Conservation (phyloP, 2,113 vertebrate species). For the Burhinus bistriatus region DNA sequence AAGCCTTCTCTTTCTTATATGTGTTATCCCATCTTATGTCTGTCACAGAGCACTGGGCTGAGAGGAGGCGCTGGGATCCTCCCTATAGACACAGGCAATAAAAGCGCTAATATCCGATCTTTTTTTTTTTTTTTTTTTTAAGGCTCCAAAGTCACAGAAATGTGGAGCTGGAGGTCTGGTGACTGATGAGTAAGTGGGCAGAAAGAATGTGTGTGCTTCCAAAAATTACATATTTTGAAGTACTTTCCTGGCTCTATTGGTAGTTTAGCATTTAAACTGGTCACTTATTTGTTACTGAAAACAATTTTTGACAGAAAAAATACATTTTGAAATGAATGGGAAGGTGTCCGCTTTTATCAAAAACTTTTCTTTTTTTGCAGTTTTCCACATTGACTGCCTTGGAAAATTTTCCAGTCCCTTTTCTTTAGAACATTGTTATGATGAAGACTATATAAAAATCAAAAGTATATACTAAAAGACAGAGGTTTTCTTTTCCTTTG, state of each 20-base stretch:
- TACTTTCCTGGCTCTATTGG: not conserved
- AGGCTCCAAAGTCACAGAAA: not conserved
- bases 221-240: not conserved
- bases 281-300: not conserved
- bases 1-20: not conserved
- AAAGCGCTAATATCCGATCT: not conserved
- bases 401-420: not conserved
- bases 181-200: not conserved
- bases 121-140: not conserved
- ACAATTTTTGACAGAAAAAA: not conserved
- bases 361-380: not conserved
- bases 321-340: not conserved
- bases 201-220: not conserved
- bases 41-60: not conserved
- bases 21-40: not conserved
- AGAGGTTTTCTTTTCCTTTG: slow-evolving; percentile 18
- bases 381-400: not conserved
- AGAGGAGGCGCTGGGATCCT: not conserved
- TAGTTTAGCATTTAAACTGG: not conserved
- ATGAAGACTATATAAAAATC: slow-evolving; percentile 9
- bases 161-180: not conserved
- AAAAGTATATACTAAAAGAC: not conserved
- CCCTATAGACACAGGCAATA: slow-evolving; percentile 1
- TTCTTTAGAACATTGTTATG: not conserved
- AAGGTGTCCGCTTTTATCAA: not conserved